Base-by-base conservation (phyloP, 1,140 invertebrate species). In the Berghia stephanieae region DNA sequence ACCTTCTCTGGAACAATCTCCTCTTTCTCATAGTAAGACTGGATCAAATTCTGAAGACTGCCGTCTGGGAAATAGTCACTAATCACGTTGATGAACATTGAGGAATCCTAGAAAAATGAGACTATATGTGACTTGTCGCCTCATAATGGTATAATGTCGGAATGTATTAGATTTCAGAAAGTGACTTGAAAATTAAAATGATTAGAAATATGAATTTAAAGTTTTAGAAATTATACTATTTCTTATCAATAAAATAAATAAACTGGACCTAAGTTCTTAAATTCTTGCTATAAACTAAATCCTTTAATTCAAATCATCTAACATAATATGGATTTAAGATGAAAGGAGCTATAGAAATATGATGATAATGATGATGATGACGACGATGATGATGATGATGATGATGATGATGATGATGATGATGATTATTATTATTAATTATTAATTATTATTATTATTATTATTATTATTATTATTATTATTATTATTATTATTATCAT, bases 51-150 rank as follows among this genome's bases (percentile, higher is more conserved):
- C 6, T 76, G 78, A 13, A 86, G 78, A 74, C 84, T 82, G 49
- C 86, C 86, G 46, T 84, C 80, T 34, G 72, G 77, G 73, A 85
- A 88, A 78, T 86, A 87, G 0, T 88, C 84, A 82, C 84, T 88
- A n/a, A 85, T 82, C 34, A 88, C 86, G 68, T 85, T 84, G 52
- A 88, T 78, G 70, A 83, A 88, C 77, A 88, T 84, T 3, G 87
- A 84, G 5, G 86, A 88, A 42, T 82, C 80, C 87, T 88, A 78
- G 36, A 78, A 79, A 16, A 74, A 36, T 49, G 46, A n/a, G n/a
- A n/a, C n/a, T n/a, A n/a, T n/a, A n/a, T n/a, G n/a, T n/a, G n/a
- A n/a, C n/a, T n/a, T n/a, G n/a, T n/a, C n/a, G n/a, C n/a, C n/a
- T n/a, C n/a, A n/a, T n/a, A 76, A n/a, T 46, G 24, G 18, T 43